Base-by-base conservation (phyloP, 2,797 vertebrate species). In the Rhinoraja longicauda region DNA sequence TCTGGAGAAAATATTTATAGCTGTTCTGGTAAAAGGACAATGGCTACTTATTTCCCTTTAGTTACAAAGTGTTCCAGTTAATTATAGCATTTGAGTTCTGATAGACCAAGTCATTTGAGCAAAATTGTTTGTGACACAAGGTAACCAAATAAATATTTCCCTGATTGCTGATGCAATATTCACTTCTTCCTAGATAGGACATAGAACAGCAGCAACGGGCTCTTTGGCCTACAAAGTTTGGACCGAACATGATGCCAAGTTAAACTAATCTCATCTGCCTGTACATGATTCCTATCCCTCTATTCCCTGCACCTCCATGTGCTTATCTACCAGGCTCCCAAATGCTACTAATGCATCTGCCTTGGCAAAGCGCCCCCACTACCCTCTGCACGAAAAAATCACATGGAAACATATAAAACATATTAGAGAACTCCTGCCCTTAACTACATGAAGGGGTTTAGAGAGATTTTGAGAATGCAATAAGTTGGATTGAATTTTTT, bases 21-120 rank as follows among this genome's bases (percentile, higher is more conserved):
- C 59, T 88, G 82, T 88, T 88, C 84, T 88, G 84, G 84, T 92
- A 92, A 26, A 92, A 91, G 26, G 36, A 73, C 72, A 92, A 92
- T 73, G 32, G 21, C 70, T 53, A 92, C 21, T 75, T 92, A 73
- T 73, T 29, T 75, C 64, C 67, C 12, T 17, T 45, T 75, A 75
- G 90, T 92, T 92, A 92, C 90, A 73, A 21, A 92, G 36, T 92
- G 67, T 92, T 92, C 90, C 90, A 92, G 70, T 92, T 92, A 92
- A 92, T 73, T 73, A 29, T 53, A 92, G 36, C 70, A 36, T 73
- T 75, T 73, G 39, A 72, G 90, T 75, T 92, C 70, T 53, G 45
- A 73, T 92, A 53, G 36, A 92, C 70, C 64, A 92, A 90, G 67
- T 75, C 45, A 92, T 36, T 57, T 92, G 39, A 45, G 21, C 36